Base-by-base conservation (phyloP, 2,113 vertebrate species). In the Octodon degus region DNA sequence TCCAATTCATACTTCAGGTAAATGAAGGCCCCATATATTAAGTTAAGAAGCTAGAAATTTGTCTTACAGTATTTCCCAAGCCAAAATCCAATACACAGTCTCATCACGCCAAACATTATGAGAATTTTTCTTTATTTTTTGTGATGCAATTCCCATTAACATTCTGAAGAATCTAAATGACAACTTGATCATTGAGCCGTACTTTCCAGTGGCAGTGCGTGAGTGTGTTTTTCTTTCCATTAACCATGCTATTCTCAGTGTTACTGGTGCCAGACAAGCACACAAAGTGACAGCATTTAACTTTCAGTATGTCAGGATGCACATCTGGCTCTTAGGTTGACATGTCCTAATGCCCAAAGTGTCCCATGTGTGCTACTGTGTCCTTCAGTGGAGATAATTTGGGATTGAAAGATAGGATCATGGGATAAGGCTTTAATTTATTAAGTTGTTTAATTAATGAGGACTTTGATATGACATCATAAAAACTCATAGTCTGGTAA, bases 391-490 rank as follows among this genome's bases (percentile, higher is more conserved):
- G 53, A 82, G 77, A 94, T 93, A 37, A 96, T 92, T 88, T 94
- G 60, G 55, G 92, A 92, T 14, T 88, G 93, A 96, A 92, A 93
- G 86, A 89, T 86, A 95, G 0, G 94, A 93, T 90, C 92, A 90
- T 90, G 24, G 19, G 94, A 92, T 84, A 94, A 92, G 53, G 43
- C 55, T 94, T 91, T 95, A 93, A 96, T 93, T 96, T 97, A 95
- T 95, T 81, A 96, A 96, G 85, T 94, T 96, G 94, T 79, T 95
- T 97, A 97, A 96, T 95, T 95, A 96, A 97, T 92, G 77, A 76
- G 96, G 96, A 93, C 72, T 94, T 96, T 94, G 87, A 95, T 97
- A 94, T 93, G 96, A 97, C 93, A 97, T 96, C 96, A 97, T 96
- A 95, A 97, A 96, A 94, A 95, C 70, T 81, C 93, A 83, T 34